Conservation (phyloP, 1,140 invertebrate species). For the Drosophila mauritiana region DNA sequence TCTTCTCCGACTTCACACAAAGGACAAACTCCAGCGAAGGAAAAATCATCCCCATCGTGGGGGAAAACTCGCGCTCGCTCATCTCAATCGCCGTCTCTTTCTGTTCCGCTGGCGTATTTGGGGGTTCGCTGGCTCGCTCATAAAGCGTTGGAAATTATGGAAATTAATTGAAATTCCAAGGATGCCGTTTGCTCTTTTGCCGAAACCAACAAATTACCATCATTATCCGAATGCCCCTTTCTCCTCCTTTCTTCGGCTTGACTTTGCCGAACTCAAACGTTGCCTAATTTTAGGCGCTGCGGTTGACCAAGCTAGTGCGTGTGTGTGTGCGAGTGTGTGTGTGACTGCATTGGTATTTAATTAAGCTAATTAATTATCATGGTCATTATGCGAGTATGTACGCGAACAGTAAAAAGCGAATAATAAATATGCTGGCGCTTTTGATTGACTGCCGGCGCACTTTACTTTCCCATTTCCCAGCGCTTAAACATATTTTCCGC, state of each 20-base stretch:
- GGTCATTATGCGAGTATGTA: neutral
- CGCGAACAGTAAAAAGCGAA: conserved; percentile 8
- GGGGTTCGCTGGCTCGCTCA: conserved; percentile 49
- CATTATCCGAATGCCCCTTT: conserved; percentile 63
- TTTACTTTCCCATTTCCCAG: conserved; percentile 49
- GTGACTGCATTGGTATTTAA: conserved; percentile 53
- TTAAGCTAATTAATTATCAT: conserved; percentile 68
- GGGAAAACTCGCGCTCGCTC: conserved; percentile 7
- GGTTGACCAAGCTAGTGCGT: conserved; percentile 18
- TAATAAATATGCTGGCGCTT: conserved; percentile 27
- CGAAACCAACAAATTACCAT: conserved; percentile 84
- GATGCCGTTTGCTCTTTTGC: conserved; percentile 81
- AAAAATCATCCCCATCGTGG: conserved; percentile 51
- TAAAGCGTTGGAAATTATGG: conserved; percentile 84
- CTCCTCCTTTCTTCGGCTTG: conserved; percentile 6
- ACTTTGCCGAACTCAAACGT: conserved; percentile 37
- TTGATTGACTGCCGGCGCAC: conserved; percentile 63
- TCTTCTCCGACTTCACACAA: conserved; percentile 12
- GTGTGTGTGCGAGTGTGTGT: neutral
- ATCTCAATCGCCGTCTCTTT: conserved; percentile 28
- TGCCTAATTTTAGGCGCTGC: conserved; percentile 64
- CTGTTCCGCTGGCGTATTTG: conserved; percentile 15
- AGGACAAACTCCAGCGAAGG: conserved; percentile 5
- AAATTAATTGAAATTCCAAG: conserved; percentile 84
- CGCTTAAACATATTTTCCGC: conserved; percentile 9